A percentile compares a stretch with the other conserved stretches of the same genome.
Evolutionary conservation across 2,797 vertebrate species (phyloP).

Genomic region (Natrix natrix): DNA sequence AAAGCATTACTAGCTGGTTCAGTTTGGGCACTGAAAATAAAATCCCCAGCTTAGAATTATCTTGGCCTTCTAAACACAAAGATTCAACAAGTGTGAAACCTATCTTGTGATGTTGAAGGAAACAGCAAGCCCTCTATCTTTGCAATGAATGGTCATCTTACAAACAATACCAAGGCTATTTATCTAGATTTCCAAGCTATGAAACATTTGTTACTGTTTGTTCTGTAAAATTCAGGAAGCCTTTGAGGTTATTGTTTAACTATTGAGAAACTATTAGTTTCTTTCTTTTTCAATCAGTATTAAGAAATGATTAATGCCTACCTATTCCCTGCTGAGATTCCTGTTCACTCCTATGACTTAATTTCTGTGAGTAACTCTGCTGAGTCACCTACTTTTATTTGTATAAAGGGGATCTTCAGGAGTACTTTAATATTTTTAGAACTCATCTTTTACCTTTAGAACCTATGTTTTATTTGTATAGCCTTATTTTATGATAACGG

Average conservation of each 20-base stretch:
- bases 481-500: conserved; percentile 30
- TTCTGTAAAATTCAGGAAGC: background rate
- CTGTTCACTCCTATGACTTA: conserved; percentile 17
- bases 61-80: background rate
- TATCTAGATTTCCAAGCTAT: background rate
- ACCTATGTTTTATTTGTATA: conserved; percentile 43
- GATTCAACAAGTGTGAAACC: background rate
- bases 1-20: background rate
- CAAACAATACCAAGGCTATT: background rate
- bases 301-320: background rate
- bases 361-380: conserved; percentile 20
- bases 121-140: background rate
- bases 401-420: conserved; percentile 44
- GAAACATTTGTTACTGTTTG: background rate
- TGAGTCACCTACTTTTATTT: conserved; percentile 42
- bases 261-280: background rate
- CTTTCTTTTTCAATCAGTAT: background rate
- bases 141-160: background rate
- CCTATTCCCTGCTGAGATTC: background rate
- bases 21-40: background rate
- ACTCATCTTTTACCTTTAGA: conserved; percentile 44
- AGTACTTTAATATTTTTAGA: conserved; percentile 51
- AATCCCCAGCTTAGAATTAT: background rate
- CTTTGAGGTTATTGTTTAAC: background rate
- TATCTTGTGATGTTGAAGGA: background rate